Evolutionary conservation across 2,113 vertebrate species (phyloP), one percentile per base, ranked within the genome.

Genomic region (Campylomormyrus numenius): DNA sequence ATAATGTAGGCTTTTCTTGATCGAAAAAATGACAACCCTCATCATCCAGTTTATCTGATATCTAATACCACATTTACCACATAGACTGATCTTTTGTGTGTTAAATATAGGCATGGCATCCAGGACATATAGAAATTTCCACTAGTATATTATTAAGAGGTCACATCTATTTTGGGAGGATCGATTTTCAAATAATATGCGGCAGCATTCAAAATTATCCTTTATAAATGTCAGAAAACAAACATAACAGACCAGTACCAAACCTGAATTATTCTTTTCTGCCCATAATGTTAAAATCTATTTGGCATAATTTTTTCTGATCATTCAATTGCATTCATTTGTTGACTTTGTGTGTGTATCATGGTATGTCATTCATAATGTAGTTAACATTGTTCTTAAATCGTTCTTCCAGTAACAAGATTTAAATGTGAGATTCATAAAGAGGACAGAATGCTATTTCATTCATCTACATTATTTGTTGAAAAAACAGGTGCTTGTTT

Each of bases 351-450:
- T 21, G 13, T 87, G 66, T 89, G 70, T 48, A 50, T 86, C 85
- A 70, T 87, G 31, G 84, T 70, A 50, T 52, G 58, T 56, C 89
- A 90, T 87, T 90, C 56, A 70, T 85, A 27, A n/a, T 89, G 42
- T 83, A 89, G 74, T 53, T 66, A 50, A 66, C n/a, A 31, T 84
- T 24, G 35, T 49, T 45, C 83, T 49, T 87, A 66, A 70, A 87
- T 62, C 4, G 45, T 86, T 48, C 7, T 66, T 52, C 21, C 27
- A n/a, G 31, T 90, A 90, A 90, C 0, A 74, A 49, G 1, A 50
- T 4, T 35, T 52, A 45, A 49, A 87, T 87, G 46, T 45, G n/a
- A 52, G 39, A 49, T 31, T 1, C 35, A 15, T 89, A 50, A 58
- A 88, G 35, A 42, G n/a, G n/a, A 62, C 45, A 19, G n/a, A 42